A percentile compares a stretch with the other conserved stretches of the same genome.
These are phyloP conservation scores for Oscarella lobularis DNA, from an alignment of 37 sponge, comb jelly and placozoan genomes.

Conservation along the genomic window DNA sequence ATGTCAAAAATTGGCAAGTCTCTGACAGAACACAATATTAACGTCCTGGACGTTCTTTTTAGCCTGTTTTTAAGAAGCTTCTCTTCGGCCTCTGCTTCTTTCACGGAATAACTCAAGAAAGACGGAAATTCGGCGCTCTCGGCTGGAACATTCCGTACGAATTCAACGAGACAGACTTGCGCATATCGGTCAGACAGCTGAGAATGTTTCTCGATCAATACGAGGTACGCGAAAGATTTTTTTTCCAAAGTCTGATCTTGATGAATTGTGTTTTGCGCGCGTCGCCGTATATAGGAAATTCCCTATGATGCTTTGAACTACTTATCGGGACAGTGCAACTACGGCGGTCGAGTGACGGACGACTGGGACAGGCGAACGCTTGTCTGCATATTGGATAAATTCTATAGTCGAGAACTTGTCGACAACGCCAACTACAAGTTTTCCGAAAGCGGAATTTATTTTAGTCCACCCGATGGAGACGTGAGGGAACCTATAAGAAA, in stretches of 20 bases:
- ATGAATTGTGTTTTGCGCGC: neutral
- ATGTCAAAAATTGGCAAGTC: conserved; percentile 49
- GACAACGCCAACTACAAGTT: conserved; percentile 45
- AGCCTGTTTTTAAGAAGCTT: conserved; percentile 78
- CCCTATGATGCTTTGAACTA: conserved; percentile 88
- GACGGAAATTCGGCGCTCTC: conserved; percentile 89
- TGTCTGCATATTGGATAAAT: conserved; percentile 89
- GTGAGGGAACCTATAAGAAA: conserved; percentile 36
- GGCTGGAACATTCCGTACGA: conserved; percentile 99
- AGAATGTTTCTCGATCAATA: conserved; percentile 98
- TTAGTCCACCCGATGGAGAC: conserved; percentile 78
- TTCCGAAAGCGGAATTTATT: conserved; percentile 85
- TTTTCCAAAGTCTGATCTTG: neutral
- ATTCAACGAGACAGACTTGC: conserved; percentile 96
- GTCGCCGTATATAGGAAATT: conserved; percentile 40
- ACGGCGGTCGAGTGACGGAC: conserved; percentile 98
- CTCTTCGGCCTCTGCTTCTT: conserved; percentile 98
- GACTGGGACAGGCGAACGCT: conserved; percentile 94
- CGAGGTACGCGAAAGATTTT: conserved; percentile 40
- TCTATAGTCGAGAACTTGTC: conserved; percentile 73
- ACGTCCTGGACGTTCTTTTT: neutral
- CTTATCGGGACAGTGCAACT: conserved; percentile 98
- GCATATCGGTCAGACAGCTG: conserved; percentile 92
- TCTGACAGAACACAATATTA: neutral
- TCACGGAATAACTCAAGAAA: conserved; percentile 93